Evolutionary conservation across 2,113 vertebrate genomes (phyloP).

Genomic region (Stomatorhinus ivindoensis): DNA sequence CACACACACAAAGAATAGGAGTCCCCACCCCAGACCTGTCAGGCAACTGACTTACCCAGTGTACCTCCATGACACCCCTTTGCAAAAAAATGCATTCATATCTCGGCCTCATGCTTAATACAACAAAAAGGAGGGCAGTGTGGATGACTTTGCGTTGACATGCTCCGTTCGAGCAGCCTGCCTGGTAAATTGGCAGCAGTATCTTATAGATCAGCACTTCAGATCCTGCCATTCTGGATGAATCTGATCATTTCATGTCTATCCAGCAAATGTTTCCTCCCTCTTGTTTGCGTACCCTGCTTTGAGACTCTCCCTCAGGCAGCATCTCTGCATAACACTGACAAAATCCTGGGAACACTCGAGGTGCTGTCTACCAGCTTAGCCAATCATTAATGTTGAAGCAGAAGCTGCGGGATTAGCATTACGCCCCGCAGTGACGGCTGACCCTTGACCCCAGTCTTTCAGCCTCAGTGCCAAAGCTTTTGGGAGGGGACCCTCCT

Average conservation of each 20-base stretch:
- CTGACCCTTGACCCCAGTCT: background rate
- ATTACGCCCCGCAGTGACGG: background rate
- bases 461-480: conserved; percentile 8
- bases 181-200: background rate
- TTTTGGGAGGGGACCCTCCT: background rate
- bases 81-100: background rate
- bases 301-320: background rate
- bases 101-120: background rate
- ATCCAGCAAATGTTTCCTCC: background rate
- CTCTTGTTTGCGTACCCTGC: background rate
- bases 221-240: background rate
- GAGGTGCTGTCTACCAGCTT: conserved; percentile 12
- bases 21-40: background rate
- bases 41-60: background rate
- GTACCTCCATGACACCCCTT: background rate
- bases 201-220: background rate
- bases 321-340: background rate
- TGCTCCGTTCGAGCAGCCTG: background rate
- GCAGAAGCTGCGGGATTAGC: conserved; percentile 9
- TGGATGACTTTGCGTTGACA: background rate
- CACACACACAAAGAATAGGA: background rate
- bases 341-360: background rate
- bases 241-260: background rate
- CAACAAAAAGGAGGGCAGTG: background rate
- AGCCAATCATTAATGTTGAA: conserved; percentile 4